These are phyloP conservation scores for Coreius guichenoti DNA, from an alignment of 2,797 vertebrate genomes.

Conservation along the genomic window DNA sequence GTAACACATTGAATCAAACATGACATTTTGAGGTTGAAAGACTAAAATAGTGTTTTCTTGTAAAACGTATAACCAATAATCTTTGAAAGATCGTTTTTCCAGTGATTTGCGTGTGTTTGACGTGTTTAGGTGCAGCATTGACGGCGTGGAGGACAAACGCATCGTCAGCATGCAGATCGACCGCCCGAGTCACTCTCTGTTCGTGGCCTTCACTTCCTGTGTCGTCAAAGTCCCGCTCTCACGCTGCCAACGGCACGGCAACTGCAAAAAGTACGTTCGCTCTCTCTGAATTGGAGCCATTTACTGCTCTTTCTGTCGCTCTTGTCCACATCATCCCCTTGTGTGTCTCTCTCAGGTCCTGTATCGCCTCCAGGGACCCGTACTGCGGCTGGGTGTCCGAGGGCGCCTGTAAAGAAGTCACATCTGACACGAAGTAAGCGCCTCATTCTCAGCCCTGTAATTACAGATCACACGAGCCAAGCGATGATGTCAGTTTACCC, in stretches of 20 bases:
- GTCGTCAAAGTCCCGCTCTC: slow-evolving; percentile 93
- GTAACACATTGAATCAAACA: neutral
- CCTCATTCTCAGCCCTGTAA: neutral
- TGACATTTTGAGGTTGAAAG: neutral
- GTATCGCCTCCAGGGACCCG: slow-evolving; percentile 95
- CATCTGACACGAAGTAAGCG: slow-evolving; percentile 84
- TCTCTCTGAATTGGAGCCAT: neutral
- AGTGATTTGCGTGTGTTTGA: neutral
- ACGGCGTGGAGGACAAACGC: slow-evolving; percentile 92
- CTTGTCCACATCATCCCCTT: neutral
- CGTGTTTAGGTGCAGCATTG: slow-evolving; percentile 88
- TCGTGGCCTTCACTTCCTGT: slow-evolving; percentile 94
- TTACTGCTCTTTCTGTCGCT: neutral
- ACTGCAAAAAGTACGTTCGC: slow-evolving; percentile 91
- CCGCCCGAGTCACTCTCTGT: slow-evolving; percentile 84
- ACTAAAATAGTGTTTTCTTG: too few relatives aligned
- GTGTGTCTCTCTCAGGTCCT: slow-evolving; percentile 82
- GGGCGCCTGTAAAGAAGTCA: slow-evolving; percentile 86
- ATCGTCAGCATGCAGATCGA: slow-evolving; percentile 95
- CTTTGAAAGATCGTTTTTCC: too few relatives aligned
- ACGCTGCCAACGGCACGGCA: slow-evolving; percentile 90
- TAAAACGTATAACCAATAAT: too few relatives aligned
- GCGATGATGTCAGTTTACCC: slow-evolving; percentile 37
- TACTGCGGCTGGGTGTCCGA: slow-evolving; percentile 97
- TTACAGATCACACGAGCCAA: neutral